Evolutionary conservation across 2,113 vertebrate genomes (phyloP).

Genomic region (Leptodactylus fuscus): DNA sequence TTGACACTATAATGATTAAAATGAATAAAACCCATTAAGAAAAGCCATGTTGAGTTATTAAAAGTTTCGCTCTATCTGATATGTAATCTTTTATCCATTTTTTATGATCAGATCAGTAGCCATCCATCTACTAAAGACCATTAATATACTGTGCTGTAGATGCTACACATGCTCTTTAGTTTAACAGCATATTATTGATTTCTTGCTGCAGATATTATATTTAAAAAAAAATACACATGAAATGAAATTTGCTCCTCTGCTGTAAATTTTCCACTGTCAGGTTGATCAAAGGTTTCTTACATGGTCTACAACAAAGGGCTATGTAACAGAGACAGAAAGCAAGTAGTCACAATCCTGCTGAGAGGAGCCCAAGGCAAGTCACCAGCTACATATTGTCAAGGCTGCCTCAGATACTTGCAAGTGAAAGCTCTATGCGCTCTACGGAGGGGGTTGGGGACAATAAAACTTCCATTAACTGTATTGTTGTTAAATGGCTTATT

Average conservation of each 20-base stretch:
- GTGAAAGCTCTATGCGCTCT: slow-evolving; percentile 89
- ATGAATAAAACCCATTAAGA: slow-evolving; percentile 99
- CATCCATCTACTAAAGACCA: slow-evolving; percentile 91
- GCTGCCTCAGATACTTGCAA: slow-evolving; percentile 79
- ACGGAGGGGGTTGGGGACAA: slow-evolving; percentile 76
- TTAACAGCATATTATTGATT: slow-evolving; percentile 88
- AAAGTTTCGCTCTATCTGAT: slow-evolving; percentile 88
- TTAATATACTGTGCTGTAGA: slow-evolving; percentile 88
- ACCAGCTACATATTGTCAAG: slow-evolving; percentile 85
- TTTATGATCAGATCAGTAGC: slow-evolving; percentile 92
- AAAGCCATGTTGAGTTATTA: slow-evolving; percentile 96
- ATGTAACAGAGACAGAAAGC: slow-evolving; percentile 69
- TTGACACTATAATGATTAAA: slow-evolving; percentile 99
- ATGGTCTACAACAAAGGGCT: slow-evolving; percentile 67
- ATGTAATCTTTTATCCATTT: slow-evolving; percentile 90
- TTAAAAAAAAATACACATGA: slow-evolving; percentile 82
- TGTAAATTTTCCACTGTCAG: slow-evolving; percentile 83
- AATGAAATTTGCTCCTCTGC: slow-evolving; percentile 73
- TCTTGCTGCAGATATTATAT: slow-evolving; percentile 84
- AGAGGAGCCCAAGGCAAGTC: slow-evolving; percentile 70
- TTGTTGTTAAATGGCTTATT: slow-evolving; percentile 91
- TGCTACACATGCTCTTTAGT: slow-evolving; percentile 86
- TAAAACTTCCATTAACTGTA: slow-evolving; percentile 99
- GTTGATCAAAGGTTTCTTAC: slow-evolving; percentile 78
- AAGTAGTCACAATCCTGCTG: slow-evolving; percentile 67